Evolutionary conservation across 2,113 vertebrate genomes (phyloP).

Genomic region (Malurus alboscapulatus): DNA sequence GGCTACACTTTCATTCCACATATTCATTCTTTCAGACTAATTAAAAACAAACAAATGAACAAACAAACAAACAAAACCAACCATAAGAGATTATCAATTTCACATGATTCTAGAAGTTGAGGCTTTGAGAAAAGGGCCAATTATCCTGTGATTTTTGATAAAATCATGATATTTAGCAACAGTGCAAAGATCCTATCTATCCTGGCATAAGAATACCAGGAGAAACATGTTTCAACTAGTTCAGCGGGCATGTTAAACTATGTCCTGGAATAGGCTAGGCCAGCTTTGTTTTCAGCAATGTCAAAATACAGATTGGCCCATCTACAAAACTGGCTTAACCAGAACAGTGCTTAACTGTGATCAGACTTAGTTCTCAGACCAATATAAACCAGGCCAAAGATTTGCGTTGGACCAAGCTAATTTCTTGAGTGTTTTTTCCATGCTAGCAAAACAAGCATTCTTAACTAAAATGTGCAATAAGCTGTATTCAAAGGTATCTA

Average conservation of each 20-base stretch:
- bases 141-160: conserved; percentile 38
- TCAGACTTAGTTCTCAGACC: conserved; percentile 27
- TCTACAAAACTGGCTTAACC: conserved; percentile 55
- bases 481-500: not conserved
- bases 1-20: not conserved
- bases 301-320: conserved; percentile 53
- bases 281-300: conserved; percentile 47
- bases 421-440: not conserved
- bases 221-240: conserved; percentile 58
- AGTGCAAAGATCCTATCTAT: conserved; percentile 24
- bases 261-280: conserved; percentile 25
- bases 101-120: not conserved
- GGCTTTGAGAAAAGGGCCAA: conserved; percentile 5
- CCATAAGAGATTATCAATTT: not conserved
- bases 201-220: not conserved
- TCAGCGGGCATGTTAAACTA: conserved; percentile 44
- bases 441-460: not conserved
- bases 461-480: not conserved
- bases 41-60: not conserved
- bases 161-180: conserved; percentile 46
- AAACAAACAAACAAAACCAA: not conserved
- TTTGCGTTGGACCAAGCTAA: not conserved
- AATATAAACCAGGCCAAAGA: not conserved
- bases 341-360: conserved; percentile 42
- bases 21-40: not conserved